Evolutionary conservation across 2,888 invertebrate genomes (phyloP), one percentile per base, ranked within the genome.

Genomic region (Phaedon cochleariae): DNA sequence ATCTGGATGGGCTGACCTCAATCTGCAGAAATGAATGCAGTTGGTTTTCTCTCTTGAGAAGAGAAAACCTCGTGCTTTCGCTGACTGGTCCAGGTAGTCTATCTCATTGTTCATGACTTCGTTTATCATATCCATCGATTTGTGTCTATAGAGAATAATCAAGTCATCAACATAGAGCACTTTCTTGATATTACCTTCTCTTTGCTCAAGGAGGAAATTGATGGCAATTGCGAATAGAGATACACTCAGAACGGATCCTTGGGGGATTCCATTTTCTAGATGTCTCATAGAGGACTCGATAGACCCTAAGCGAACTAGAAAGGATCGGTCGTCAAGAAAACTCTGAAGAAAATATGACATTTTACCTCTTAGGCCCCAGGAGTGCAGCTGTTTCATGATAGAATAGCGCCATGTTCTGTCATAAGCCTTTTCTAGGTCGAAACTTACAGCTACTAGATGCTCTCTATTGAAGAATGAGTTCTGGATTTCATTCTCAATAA

Each of bases 201-300:
- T 18, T 9, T n/a, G 26, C 6, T 20, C 34, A 0, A 60, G 20
- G 10, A 71, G 9, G 9, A 53, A 18, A 21, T 72, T 70, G 0
- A 70, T 59, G 15, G 67, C 69, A 22, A 70, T 63, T 1, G 59
- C 52, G 31, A 71, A 71, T 0, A 71, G 54, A 1, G 63, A 58
- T 0, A 59, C 60, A 29, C 67, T 67, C 0, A 73, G 55, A 9
- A 59, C 62, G 3, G 63, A 72, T 0, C 72, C 67, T 58, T 72
- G 69, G 3, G 70, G 67, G 6, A 69, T 52, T n/a, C 69, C 67
- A 59, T 70, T 70, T 54, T 64, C 66, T 9, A 69, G 45, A 15
- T 10, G 3, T 52, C 45, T 34, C 37, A n/a, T 12, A 12, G 9
- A 7, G 2, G 34, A 34, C 10, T 12, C 10, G 9, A 12, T 34